These are phyloP conservation scores for Bryconaethiops microstoma DNA, from an alignment of 2,797 vertebrate genomes.

Conservation along the genomic window DNA sequence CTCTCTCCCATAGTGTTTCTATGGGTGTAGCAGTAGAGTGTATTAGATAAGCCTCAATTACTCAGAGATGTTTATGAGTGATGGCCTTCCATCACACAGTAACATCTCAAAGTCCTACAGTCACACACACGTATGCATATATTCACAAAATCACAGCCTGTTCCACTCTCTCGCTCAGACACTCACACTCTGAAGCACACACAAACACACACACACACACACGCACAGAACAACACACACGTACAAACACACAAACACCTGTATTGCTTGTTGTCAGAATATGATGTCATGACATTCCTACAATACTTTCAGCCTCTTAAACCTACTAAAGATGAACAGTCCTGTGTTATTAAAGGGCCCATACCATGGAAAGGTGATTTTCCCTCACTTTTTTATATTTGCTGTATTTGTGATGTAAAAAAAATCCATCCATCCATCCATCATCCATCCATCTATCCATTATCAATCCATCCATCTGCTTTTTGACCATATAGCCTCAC, in stretches of 20 bases:
- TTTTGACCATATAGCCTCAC: neutral
- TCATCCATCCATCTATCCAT: too few species aligned
- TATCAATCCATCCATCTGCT: neutral
- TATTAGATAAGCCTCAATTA: slow-evolving; percentile 4
- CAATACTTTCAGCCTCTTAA: neutral
- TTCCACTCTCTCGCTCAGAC: neutral
- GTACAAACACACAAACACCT: slow-evolving; percentile 1
- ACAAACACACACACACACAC: too few species aligned
- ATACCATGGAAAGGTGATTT: neutral
- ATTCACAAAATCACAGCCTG: neutral
- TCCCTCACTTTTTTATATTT: too few species aligned
- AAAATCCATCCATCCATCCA: neutral
- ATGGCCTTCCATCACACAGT: slow-evolving; percentile 4
- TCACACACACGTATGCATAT: slow-evolving; percentile 12
- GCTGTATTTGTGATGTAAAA: too few species aligned
- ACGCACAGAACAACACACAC: neutral
- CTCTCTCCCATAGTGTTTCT: neutral
- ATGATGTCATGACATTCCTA: neutral
- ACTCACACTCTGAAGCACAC: neutral
- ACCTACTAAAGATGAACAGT: neutral
- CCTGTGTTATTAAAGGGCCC: neutral
- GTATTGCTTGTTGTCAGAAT: slow-evolving; percentile 45
- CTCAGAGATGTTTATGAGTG: slow-evolving; percentile 25
- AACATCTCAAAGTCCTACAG: slow-evolving; percentile 29
- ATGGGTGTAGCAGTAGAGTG: neutral